Base-by-base conservation (phyloP, 2,888 invertebrate species). In the Scaptomyza parva region DNA sequence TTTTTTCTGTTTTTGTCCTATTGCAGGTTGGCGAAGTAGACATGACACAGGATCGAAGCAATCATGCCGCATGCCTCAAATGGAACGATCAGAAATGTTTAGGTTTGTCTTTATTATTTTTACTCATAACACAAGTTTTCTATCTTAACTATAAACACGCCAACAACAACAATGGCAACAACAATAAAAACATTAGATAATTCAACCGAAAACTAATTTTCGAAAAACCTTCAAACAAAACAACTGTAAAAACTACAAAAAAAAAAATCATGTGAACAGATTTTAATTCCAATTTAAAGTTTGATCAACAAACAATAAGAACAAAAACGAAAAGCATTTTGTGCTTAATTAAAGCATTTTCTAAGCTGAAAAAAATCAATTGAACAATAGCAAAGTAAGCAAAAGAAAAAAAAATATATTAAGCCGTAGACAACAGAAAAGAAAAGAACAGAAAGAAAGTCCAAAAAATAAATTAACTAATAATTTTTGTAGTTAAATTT, bases 21-120 rank as follows among this genome's bases (percentile, higher is more conserved):
- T 88, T 85, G 8, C 88, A 92, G 92, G 89, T 92, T 66, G 91
- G 91, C 62, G 92, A 92, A 76, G 90, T 90, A 67, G 89, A 89
- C 64, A 87, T 89, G 68, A 88, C 89, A 48, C 81, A 87, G 52
- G 90, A 91, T 73, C 92, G 90, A 47, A 88, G 86, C 53, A 91
- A 86, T 75, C 78, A 89, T 48, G 91, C 91, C 30, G 90, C 91
- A 70, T 92, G 92, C 70, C 77, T 89, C 63, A 89, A 89, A 70
- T 87, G 91, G 86, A 88, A 88, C 71, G 90, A 91, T 85, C 91
- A 91, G 84, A 90, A 90, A 89, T 92, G 92, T 79, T 90, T 92
- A 92, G 92, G 92, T 92, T 92, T 92, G 92, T 92, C 90, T 83
- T 85, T 91, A 54, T 64, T 89, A 74, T 86, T 86, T 73, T 76